phyloP scores from a whole-genome alignment of 2,888 invertebrate species.

The Apodemia zela region DNA sequence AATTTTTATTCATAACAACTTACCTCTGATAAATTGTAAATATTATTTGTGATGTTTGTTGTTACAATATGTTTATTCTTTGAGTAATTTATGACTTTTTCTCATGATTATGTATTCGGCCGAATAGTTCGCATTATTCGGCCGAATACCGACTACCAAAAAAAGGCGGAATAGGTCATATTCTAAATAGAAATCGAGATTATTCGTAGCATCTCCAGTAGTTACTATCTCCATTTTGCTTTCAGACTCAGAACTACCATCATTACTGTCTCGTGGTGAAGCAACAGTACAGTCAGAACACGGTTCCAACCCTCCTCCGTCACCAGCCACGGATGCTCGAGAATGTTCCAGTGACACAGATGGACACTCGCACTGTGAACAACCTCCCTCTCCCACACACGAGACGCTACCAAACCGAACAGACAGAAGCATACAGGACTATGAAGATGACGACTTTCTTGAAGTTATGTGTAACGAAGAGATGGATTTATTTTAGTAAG shows the following conservation, averaged over 20 bases:
- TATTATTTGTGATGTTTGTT: too few relatives aligned
- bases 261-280: slow-evolving; percentile 82
- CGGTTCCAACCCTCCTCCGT: slow-evolving; percentile 88
- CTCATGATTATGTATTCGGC: too few relatives aligned
- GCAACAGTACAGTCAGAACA: slow-evolving; percentile 76
- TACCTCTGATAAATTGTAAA: too few relatives aligned
- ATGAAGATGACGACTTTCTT: slow-evolving; percentile 86
- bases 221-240: background rate
- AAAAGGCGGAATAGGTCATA: too few relatives aligned
- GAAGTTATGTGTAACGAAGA: slow-evolving; percentile 85
- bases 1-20: too few relatives aligned
- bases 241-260: slow-evolving; percentile 81
- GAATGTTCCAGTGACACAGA: slow-evolving; percentile 84
- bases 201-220: background rate
- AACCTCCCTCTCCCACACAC: slow-evolving; percentile 32
- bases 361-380: slow-evolving; percentile 69
- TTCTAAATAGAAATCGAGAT: too few relatives aligned
- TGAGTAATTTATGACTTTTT: too few relatives aligned
- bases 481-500: slow-evolving; percentile 84
- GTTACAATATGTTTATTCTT: too few relatives aligned
- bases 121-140: too few relatives aligned
- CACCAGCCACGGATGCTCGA: slow-evolving; percentile 87
- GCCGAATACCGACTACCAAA: too few relatives aligned
- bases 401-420: slow-evolving; percentile 44
- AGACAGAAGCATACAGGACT: slow-evolving; percentile 49